Evolutionary conservation across 2,113 vertebrate genomes (phyloP), one percentile per base, ranked within the genome.

Genomic region (Isichthys henryi): DNA sequence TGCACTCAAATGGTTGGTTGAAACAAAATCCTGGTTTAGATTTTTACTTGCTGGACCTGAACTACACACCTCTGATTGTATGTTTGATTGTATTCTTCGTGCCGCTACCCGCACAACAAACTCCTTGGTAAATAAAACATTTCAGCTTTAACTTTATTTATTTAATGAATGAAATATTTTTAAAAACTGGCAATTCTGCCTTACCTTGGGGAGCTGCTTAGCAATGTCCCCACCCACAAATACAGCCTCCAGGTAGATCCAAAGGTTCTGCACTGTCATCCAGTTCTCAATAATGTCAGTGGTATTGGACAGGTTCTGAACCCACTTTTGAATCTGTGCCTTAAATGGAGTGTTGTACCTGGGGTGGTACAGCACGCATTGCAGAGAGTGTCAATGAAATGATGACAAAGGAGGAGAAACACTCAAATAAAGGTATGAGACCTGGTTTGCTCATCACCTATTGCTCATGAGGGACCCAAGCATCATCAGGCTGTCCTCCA

Each of bases 221-320:
- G 98, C 98, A 10, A 99, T 99, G 92, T 99, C 98, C 91, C 98
- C 97, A 8, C 97, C 98, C 84, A 99, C 97, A 93, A 99, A 99
- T 87, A 99, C 97, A 58, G 98, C 98, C 93, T 99, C 98, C 93
- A 99, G 95, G 92, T 99, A 99, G 94, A 99, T 97, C 98, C 98
- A 99, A 50, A 99, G 92, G 91, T 99, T 99, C 92, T 99, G 98
- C 19, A 99, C 98, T 0, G 94, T 98, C 96, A 99, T 96, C 98
- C 98, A 99, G 94, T 96, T 97, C 93, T 99, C 98, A 31, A 98
- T 98, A 52, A 99, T 97, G 92, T 97, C 97, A 1, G 96, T 97
- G 21, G 98, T 97, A 93, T 95, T 99, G 91, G 98, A 98, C 84
- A 99, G 97, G 92, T 96, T 96, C 58, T 98, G 97, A 52, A 99